Conservation (phyloP, 1,140 invertebrate species). For the Cydia pomonella region DNA sequence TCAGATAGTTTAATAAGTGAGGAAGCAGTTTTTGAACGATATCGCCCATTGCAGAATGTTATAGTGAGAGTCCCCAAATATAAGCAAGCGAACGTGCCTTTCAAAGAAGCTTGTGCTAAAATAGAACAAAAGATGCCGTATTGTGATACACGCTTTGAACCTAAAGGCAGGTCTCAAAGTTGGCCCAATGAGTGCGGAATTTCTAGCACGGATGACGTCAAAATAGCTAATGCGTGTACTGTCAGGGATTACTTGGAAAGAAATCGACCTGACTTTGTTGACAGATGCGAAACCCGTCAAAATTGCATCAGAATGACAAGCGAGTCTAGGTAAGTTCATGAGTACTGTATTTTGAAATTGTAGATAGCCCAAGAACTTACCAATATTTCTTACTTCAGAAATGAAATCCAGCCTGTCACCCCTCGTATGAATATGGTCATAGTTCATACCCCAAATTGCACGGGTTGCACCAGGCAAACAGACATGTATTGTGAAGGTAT, state of each 20-base stretch:
- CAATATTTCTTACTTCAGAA: conserved; percentile 69
- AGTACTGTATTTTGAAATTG: conserved; percentile 20
- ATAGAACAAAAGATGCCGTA: conserved; percentile 53
- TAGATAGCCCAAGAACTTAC: conserved; percentile 47
- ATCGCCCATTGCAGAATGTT: conserved; percentile 60
- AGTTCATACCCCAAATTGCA: conserved; percentile 58
- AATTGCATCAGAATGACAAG: conserved; percentile 65
- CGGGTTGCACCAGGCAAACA: conserved; percentile 44
- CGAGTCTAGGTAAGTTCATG: conserved; percentile 63
- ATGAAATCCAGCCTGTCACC: conserved; percentile 41
- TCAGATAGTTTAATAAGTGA: conserved; percentile 73
- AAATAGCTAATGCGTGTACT: conserved; percentile 52
- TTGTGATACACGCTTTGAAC: conserved; percentile 42
- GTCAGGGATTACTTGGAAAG: conserved; percentile 72
- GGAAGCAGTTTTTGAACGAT: conserved; percentile 42
- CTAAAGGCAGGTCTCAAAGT: conserved; percentile 50
- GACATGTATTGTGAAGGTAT: conserved; percentile 65
- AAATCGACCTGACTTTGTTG: conserved; percentile 73
- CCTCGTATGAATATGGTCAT: conserved; percentile 66
- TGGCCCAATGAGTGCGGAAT: conserved; percentile 61
- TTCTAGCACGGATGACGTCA: conserved; percentile 60
- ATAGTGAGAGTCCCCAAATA: conserved; percentile 70
- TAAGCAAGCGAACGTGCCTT: conserved; percentile 52
- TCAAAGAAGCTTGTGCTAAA: conserved; percentile 58
- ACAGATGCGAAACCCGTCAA: conserved; percentile 59